Conservation (phyloP, 2,113 vertebrate genomes). For the Takifugu bimaculatus region DNA sequence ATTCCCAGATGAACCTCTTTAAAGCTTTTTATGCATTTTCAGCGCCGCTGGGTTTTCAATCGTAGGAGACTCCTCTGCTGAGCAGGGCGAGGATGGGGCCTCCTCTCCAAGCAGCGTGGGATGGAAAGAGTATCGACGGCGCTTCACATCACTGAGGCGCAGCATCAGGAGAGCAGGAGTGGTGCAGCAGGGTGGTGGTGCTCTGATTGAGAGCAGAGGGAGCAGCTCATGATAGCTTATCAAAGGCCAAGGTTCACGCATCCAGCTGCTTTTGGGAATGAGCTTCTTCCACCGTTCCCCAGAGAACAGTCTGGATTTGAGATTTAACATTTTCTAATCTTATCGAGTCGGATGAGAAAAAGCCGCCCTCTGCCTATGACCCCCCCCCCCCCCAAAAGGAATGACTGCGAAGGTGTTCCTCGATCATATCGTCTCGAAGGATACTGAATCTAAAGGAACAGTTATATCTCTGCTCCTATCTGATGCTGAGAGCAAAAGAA, state of each 20-base stretch:
- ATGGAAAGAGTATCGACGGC: slow-evolving; percentile 40
- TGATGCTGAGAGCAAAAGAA: not conserved
- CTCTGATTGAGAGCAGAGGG: slow-evolving; percentile 53
- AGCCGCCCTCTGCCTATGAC: slow-evolving; percentile 13
- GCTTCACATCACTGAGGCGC: slow-evolving; percentile 19
- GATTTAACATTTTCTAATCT: slow-evolving; percentile 49
- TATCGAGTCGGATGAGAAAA: slow-evolving; percentile 30
- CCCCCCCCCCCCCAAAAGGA: slow-evolving; percentile 31
- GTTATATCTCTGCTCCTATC: not conserved
- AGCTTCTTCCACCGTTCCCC: slow-evolving; percentile 40
- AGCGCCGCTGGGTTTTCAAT: slow-evolving; percentile 5
- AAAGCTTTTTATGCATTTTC: slow-evolving; percentile 9
- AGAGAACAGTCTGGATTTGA: slow-evolving; percentile 14
- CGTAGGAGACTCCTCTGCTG: slow-evolving; percentile 19
- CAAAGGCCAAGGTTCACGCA: slow-evolving; percentile 54
- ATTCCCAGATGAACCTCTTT: not conserved
- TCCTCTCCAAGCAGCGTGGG: slow-evolving; percentile 12
- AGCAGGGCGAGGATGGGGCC: slow-evolving; percentile 27
- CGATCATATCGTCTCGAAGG: slow-evolving; percentile 4
- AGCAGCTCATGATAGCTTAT: slow-evolving; percentile 61
- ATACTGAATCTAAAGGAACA: slow-evolving; percentile 13
- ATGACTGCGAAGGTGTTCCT: slow-evolving; percentile 5
- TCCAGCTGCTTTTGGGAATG: slow-evolving; percentile 49
- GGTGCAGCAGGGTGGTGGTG: slow-evolving; percentile 27
- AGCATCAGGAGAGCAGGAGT: slow-evolving; percentile 24